phyloP scores from a whole-genome alignment of 2,888 invertebrate species.

The Cataglyphis rosenhaueri region DNA sequence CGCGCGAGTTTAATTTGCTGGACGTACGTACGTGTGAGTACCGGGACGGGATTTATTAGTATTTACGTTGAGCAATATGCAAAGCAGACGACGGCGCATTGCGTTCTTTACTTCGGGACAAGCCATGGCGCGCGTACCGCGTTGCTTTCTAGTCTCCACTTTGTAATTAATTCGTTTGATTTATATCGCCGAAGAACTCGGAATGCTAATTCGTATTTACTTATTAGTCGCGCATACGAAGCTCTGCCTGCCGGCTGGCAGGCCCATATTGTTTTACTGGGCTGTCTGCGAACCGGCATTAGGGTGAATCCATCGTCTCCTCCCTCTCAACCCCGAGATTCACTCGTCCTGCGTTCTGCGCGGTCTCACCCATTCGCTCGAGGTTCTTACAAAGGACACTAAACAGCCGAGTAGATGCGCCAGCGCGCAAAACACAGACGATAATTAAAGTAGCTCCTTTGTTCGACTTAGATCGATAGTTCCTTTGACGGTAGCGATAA shows the following conservation, averaged over 20 bases:
- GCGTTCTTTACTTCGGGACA: constrained; percentile 67
- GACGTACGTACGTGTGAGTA: constrained; percentile 28
- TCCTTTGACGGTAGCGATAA: constrained; percentile 71
- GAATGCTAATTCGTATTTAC: constrained; percentile 83
- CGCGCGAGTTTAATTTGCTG: constrained; percentile 59
- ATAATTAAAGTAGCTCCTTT: constrained; percentile 81
- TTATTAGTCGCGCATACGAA: constrained; percentile 79
- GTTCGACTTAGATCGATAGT: constrained; percentile 81
- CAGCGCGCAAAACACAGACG: constrained; percentile 74
- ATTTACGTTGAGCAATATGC: constrained; percentile 81
- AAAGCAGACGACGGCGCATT: constrained; percentile 70
- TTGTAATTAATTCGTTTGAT: constrained; percentile 83
- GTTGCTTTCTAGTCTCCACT: constrained; percentile 46
- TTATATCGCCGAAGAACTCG: constrained; percentile 79
- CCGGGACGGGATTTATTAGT: constrained; percentile 78
- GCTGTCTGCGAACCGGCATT: constrained; percentile 61
- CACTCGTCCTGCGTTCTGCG: constrained; percentile 31
- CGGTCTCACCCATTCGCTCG: constrained; percentile 59
- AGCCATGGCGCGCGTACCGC: constrained; percentile 42
- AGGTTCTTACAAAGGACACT: constrained; percentile 72
- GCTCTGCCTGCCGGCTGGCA: constrained; percentile 62
- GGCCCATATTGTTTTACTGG: constrained; percentile 76
- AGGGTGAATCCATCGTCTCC: constrained; percentile 56
- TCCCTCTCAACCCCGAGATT: not conserved
- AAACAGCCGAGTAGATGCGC: constrained; percentile 72